Base-by-base conservation (phyloP, 2,113 vertebrate species). In the Misgurnus mizolepis region DNA sequence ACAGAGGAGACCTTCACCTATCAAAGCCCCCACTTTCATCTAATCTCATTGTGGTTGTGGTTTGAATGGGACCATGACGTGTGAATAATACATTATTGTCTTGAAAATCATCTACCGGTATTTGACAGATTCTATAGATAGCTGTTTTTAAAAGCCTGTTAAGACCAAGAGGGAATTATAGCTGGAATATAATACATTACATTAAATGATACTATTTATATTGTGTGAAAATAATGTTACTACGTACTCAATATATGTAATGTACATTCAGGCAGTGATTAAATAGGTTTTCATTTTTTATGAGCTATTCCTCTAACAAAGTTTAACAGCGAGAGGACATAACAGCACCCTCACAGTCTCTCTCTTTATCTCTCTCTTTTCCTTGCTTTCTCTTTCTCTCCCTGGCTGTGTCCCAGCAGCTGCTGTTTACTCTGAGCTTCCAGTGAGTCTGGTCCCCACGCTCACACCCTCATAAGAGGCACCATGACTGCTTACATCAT, bases 371-470 rank as follows among this genome's bases (percentile, higher is more conserved):
- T 22, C 1, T 22, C 22, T 22, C 22, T 22, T 22, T 22, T 22
- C 22, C 22, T 22, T 1, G 22, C 22, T 22, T 22, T 22, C 34
- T 3, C 62, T 43, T 43, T 68, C n/a, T 41, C 67, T 71, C 8
- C 71, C 45, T 55, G 76, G 86, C 80, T 39, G 53, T 55, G 69
- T 79, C 74, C 84, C 86, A 65, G 76, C 76, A 84, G 85, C 88
- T 80, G 88, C 80, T 91, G 90, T 92, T 92, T 91, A 90, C 91
- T 87, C 88, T 91, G 90, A 34, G 80, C 88, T 90, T 92, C 87
- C 91, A 90, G 86, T 87, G 88, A 89, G 89, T 90, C 88, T 91
- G 22, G 22, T 22, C 22, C 22, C 22, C 22, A 22, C 22, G 22
- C 22, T 22, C 22, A 22, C 22, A 22, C 22, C 22, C 22, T 22